Percentiles rank a stretch among this genome's conserved stretches.
phyloP scores from a whole-genome alignment of 2,888 invertebrate species.

The Erebia aethiops region DNA sequence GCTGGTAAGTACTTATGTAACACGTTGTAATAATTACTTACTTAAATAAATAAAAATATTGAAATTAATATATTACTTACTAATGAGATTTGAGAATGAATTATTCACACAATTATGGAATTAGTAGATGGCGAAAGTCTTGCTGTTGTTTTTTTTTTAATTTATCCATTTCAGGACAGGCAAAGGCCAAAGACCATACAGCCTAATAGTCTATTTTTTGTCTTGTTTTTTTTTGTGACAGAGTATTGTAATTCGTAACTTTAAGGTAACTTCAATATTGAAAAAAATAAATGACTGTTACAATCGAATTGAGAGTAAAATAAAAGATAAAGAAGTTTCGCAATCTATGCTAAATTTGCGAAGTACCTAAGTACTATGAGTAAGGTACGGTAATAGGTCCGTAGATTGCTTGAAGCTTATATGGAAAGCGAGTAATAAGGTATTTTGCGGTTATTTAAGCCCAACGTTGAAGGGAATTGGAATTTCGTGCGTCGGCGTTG shows the following conservation, averaged over 20 bases:
- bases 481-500: conserved; percentile 74
- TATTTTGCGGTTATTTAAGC: conserved; percentile 82
- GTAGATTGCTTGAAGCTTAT: conserved; percentile 77
- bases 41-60: too few species aligned
- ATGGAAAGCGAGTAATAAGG: conserved; percentile 81
- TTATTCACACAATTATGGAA: too few species aligned
- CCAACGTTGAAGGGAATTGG: conserved; percentile 77
- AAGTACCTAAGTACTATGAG: conserved; percentile 61
- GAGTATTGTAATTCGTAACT: neutral
- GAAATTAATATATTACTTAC: too few species aligned
- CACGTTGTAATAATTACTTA: neutral
- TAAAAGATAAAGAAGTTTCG: conserved; percentile 44
- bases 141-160: neutral
- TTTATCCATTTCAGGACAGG: neutral
- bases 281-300: too few species aligned
- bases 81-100: too few species aligned
- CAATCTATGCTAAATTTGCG: conserved; percentile 73
- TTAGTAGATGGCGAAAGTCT: too few species aligned
- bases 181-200: neutral
- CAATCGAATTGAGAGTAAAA: neutral
- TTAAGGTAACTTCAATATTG: too few species aligned
- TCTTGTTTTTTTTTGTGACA: neutral
- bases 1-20: neutral
- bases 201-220: neutral
- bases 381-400: conserved; percentile 70